These are phyloP conservation scores for Phrynocephalus guinanensis DNA, from an alignment of 2,797 vertebrate species.

Conservation along the genomic window DNA sequence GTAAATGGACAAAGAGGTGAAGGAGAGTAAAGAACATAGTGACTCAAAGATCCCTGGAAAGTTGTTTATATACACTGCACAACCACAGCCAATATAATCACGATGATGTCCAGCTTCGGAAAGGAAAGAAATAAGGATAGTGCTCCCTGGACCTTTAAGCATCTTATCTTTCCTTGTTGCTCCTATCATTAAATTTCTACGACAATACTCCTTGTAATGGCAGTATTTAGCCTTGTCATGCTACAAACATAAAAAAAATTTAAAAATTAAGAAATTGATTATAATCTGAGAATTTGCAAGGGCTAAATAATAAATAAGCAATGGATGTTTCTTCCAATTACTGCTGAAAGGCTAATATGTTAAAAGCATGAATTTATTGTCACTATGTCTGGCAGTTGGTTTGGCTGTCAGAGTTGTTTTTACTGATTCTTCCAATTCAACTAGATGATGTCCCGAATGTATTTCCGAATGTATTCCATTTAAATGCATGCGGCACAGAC, in stretches of 20 bases:
- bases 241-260: constrained; percentile 16
- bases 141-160: neutral
- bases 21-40: too few species aligned
- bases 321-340: constrained; percentile 44
- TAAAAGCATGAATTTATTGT: constrained; percentile 56
- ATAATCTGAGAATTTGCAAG: constrained; percentile 23
- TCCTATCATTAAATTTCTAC: neutral
- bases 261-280: constrained; percentile 55
- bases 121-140: too few species aligned
- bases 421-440: constrained; percentile 15
- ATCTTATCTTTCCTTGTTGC: neutral
- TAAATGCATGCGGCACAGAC: neutral
- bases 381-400: neutral
- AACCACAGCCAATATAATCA: too few species aligned
- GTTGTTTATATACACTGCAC: too few species aligned
- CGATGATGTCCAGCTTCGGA: too few species aligned
- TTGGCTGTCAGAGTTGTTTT: constrained; percentile 42
- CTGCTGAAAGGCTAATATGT: constrained; percentile 51
- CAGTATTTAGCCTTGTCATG: constrained; percentile 37
- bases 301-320: constrained; percentile 41
- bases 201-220: neutral
- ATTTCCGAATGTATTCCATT: neutral
- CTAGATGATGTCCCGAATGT: neutral
- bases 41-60: too few species aligned
- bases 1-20: too few species aligned